phyloP scores from a whole-genome alignment of 1,140 invertebrate species.

The Bombus breviceps region DNA sequence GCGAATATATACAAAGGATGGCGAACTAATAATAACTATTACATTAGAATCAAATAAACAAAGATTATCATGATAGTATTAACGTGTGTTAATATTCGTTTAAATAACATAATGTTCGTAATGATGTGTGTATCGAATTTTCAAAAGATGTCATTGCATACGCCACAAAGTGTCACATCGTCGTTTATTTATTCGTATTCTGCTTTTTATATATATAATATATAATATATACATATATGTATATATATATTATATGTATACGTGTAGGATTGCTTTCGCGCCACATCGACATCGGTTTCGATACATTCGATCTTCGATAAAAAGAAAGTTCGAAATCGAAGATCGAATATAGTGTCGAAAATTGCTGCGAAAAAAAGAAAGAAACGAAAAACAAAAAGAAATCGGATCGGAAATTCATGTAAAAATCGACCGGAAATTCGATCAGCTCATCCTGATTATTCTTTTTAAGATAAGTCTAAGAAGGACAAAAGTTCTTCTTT shows the following conservation, averaged over 20 bases:
- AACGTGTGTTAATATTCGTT: conserved; percentile 81
- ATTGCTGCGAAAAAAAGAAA: conserved; percentile 12
- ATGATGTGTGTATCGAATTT: conserved; percentile 59
- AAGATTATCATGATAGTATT: conserved; percentile 78
- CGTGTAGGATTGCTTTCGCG: neutral
- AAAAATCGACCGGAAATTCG: neutral
- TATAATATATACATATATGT: neutral
- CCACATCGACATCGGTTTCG: conserved; percentile 1
- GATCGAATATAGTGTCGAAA: neutral
- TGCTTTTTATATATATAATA: neutral
- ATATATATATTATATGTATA: neutral
- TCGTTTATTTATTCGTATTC: conserved; percentile 1
- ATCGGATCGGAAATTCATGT: neutral
- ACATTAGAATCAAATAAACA: conserved; percentile 82
- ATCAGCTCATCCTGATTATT: neutral
- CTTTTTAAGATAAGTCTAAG: too few species aligned
- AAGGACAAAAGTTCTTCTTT: neutral
- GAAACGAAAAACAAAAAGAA: neutral
- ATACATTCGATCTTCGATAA: conserved; percentile 17
- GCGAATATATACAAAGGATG: conserved; percentile 82
- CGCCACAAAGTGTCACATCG: neutral
- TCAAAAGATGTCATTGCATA: conserved; percentile 8
- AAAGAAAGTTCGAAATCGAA: conserved; percentile 32
- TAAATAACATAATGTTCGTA: conserved; percentile 81
- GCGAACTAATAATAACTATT: conserved; percentile 81